These are phyloP conservation scores for Caenorhabditis uteleia DNA, from an alignment of 2,888 invertebrate species.

Conservation along the genomic window DNA sequence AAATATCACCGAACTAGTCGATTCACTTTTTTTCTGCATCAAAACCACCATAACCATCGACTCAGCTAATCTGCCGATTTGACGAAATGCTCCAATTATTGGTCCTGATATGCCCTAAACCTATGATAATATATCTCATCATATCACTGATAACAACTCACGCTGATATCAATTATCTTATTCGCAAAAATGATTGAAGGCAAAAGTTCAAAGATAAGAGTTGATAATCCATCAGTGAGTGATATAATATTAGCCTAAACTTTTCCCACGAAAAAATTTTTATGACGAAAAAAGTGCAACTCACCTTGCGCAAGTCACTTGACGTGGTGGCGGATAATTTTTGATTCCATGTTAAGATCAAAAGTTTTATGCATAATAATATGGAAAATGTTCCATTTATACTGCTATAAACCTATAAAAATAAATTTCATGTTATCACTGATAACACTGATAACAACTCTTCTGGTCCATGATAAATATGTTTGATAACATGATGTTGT, in stretches of 20 bases:
- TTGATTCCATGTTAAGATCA: not conserved
- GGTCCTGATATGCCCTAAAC: too few species aligned
- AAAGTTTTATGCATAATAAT: not conserved
- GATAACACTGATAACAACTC: not conserved
- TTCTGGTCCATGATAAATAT: not conserved
- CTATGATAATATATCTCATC: too few species aligned
- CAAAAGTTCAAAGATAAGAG: not conserved
- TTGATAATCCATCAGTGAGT: not conserved
- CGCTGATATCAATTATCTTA: not conserved
- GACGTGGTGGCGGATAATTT: not conserved
- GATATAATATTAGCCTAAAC: not conserved
- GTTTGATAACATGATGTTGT: not conserved
- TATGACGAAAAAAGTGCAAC: too few species aligned
- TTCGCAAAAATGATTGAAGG: not conserved
- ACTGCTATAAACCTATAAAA: not conserved
- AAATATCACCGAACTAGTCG: too few species aligned
- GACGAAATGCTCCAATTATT: not conserved
- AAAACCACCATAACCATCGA: not conserved
- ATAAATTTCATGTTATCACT: not conserved
- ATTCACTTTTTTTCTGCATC: too few species aligned
- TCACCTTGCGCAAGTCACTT: too few species aligned
- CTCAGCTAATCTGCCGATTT: not conserved
- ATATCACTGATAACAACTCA: not conserved
- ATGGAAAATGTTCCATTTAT: not conserved
- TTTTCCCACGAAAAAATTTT: too few species aligned